Conservation (phyloP, 23 tunicate genomes). For the Botrylloides violaceus region DNA sequence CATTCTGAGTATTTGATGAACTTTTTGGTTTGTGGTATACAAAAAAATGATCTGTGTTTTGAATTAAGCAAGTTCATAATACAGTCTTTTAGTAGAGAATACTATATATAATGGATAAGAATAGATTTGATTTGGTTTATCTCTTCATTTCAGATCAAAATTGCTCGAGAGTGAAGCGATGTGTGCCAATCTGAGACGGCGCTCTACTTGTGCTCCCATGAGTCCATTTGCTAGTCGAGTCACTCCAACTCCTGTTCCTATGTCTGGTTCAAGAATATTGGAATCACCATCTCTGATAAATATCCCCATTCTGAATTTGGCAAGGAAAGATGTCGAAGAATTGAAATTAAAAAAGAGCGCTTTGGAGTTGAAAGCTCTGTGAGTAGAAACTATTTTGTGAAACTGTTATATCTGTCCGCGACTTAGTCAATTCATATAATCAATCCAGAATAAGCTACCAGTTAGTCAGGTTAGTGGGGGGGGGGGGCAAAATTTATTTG, state of each 20-base stretch:
- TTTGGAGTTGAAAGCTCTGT: constrained; percentile 11
- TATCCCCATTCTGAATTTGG: constrained; percentile 38
- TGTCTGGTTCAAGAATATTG: constrained; percentile 38
- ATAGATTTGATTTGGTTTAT: too few relatives aligned
- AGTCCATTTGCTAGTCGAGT: constrained; percentile 26
- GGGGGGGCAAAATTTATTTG: too few relatives aligned
- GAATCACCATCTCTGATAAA: constrained; percentile 28
- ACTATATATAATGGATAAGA: too few relatives aligned
- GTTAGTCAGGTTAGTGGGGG: too few relatives aligned
- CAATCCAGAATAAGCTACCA: too few relatives aligned
- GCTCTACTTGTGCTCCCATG: constrained; percentile 8
- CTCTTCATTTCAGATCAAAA: constrained; percentile 37
- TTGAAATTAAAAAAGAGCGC: constrained; percentile 29
- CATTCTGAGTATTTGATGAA: too few relatives aligned
- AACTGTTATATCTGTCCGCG: too few relatives aligned
- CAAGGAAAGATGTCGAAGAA: constrained; percentile 64
- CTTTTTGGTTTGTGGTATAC: too few relatives aligned
- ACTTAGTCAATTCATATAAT: too few relatives aligned
- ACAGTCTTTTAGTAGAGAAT: too few relatives aligned
- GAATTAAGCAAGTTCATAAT: too few relatives aligned
- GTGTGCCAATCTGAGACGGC: constrained; percentile 49
- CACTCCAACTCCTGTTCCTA: constrained; percentile 26
- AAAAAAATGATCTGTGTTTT: too few relatives aligned
- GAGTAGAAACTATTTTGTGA: not conserved
- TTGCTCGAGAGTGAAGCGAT: constrained; percentile 72